Evolutionary conservation across 2,113 vertebrate species (phyloP), one percentile per base, ranked within the genome.

Genomic region (Cichladusa arquata): DNA sequence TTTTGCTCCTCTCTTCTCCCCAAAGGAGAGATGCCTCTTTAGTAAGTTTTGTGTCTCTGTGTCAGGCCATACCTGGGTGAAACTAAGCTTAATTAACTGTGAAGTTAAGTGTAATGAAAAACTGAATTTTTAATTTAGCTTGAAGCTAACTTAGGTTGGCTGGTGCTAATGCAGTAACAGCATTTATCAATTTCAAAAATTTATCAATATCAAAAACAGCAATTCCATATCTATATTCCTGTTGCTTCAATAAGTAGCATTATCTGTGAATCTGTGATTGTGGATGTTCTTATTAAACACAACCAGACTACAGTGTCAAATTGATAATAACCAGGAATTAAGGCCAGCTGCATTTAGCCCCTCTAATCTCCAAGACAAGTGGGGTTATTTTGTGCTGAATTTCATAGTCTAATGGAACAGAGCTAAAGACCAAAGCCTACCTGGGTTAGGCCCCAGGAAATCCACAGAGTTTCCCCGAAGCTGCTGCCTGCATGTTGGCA

Each of bases 401-500:
- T 73, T 51, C 60, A 8, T 33, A 28, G 6, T 48, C 15, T 36
- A 36, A 50, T 33, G 25, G 36, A 58, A 58, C 26, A 73, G 5
- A 44, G 38, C 42, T 28, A 15, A 9, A 38, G 62, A 16, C 31
- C 0, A 0, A 16, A 8, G 31, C 22, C 45, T 8, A 5, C 8
- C 29, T 13, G 11, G 11, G 14, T 31, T 4, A 34, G 25, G 36
- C 45, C 23, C 60, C 28, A 17, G 33, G 33, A 72, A 73, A 33
- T 6, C 9, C 73, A 9, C 29, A 2, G 18, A 48, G 45, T 36
- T n/a, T 19, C 66, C 34, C 29, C 1, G 0, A 6, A 26, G 12
- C 3, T 6, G 31, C 67, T 0, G 3, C 78, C 78, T 31, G 8
- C 0, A 1, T 0, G 0, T 12, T 28, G 29, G 40, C 28, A 77